Percentiles rank a stretch among this genome's conserved stretches.
Conservation (phyloP, 2,113 vertebrate species). For the Calidris pygmaea region DNA sequence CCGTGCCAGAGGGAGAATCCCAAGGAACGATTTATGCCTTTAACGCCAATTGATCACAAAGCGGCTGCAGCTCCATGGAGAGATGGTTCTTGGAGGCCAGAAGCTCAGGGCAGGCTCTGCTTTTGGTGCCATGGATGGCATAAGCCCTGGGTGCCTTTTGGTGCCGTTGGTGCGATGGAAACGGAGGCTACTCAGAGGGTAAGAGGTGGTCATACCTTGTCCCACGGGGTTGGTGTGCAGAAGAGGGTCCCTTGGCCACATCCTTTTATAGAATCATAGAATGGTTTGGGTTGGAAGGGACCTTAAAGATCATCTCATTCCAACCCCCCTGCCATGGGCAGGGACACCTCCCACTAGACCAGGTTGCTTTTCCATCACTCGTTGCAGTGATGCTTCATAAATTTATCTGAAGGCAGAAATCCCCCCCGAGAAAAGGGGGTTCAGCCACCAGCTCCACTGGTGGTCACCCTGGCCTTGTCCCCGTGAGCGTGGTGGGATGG, state of each 20-base stretch:
- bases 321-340: too few species aligned
- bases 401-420: neutral
- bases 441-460: neutral
- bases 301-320: too few species aligned
- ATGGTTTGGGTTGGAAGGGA: too few species aligned
- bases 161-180: neutral
- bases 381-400: neutral
- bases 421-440: too few species aligned
- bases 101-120: neutral
- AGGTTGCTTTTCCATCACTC: too few species aligned
- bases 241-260: neutral
- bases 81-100: neutral
- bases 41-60: neutral
- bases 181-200: neutral
- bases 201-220: neutral
- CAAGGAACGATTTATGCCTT: neutral
- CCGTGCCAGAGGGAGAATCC: neutral
- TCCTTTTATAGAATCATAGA: neutral
- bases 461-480: neutral
- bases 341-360: too few species aligned
- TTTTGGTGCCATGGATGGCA: neutral
- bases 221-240: neutral
- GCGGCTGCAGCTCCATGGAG: neutral
- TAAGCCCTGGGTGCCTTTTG: neutral
- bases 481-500: fast-evolving